These are phyloP conservation scores for Drosophila mayri DNA, from an alignment of 1,140 invertebrate species.

Conservation along the genomic window DNA sequence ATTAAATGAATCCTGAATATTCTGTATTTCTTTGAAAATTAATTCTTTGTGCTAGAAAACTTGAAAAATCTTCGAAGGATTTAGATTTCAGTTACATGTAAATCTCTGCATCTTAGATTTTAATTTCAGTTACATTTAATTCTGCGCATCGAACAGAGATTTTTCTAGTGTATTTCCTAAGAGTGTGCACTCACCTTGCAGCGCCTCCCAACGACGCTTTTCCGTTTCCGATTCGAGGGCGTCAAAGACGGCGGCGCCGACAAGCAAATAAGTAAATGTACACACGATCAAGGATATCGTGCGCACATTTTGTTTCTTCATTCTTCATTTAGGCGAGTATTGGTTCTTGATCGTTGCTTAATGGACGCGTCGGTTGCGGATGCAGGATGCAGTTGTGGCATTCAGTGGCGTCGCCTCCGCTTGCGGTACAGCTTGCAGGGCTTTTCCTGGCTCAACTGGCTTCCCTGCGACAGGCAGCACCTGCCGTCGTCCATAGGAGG, in stretches of 20 bases:
- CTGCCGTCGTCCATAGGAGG: slow-evolving; percentile 62
- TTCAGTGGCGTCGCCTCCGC: slow-evolving; percentile 56
- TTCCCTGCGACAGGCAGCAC: slow-evolving; percentile 11
- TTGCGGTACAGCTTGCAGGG: slow-evolving; percentile 51
- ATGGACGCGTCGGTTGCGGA: slow-evolving; percentile 21
- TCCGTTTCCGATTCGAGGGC: slow-evolving; percentile 98
- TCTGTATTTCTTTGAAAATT: too few species aligned
- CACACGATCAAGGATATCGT: slow-evolving; percentile 99
- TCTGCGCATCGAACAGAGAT: not conserved
- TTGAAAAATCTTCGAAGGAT: too few species aligned
- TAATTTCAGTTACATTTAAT: too few species aligned
- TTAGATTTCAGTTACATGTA: too few species aligned
- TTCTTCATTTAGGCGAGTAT: slow-evolving; percentile 86
- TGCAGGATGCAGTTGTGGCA: slow-evolving; percentile 14
- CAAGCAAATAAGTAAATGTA: slow-evolving; percentile 99
- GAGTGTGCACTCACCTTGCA: slow-evolving; percentile 88
- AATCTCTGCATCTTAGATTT: too few species aligned
- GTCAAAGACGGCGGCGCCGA: slow-evolving; percentile 99
- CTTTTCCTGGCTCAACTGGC: slow-evolving; percentile 43
- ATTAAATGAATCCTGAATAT: too few species aligned
- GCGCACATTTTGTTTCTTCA: slow-evolving; percentile 99
- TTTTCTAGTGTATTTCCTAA: slow-evolving; percentile 3
- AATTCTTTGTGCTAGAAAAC: too few species aligned
- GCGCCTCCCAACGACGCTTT: slow-evolving; percentile 92
- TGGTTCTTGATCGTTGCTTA: slow-evolving; percentile 67